These are phyloP conservation scores for Didymodactylos carnosus DNA, from an alignment of 2,888 invertebrate species.

Conservation along the genomic window DNA sequence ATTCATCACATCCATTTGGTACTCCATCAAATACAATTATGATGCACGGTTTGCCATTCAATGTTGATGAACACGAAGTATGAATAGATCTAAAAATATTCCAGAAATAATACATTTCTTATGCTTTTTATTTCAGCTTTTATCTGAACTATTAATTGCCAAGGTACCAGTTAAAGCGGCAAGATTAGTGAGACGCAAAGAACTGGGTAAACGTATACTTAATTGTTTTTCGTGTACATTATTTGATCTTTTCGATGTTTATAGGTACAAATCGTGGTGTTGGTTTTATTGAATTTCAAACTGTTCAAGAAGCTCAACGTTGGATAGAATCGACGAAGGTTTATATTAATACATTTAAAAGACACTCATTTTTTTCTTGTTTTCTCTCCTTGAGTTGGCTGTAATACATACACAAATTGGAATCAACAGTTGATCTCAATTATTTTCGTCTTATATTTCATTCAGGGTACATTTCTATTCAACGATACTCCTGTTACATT, in stretches of 20 bases:
- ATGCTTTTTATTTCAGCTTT: constrained; percentile 41
- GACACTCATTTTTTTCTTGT: no score
- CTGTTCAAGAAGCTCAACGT: constrained; percentile 61
- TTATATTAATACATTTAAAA: no score
- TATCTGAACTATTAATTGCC: constrained; percentile 52
- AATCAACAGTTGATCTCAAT: no score
- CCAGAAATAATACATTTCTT: not conserved
- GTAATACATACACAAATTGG: no score
- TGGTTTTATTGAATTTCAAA: constrained; percentile 80
- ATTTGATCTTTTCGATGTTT: constrained; percentile 14
- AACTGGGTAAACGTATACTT: constrained; percentile 48
- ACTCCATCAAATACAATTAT: not conserved
- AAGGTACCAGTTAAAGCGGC: constrained; percentile 58
- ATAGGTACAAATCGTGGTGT: constrained; percentile 66
- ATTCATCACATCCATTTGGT: not conserved
- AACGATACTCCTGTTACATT: constrained; percentile 10
- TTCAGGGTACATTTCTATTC: constrained; percentile 25
- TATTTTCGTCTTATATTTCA: constrained; percentile 38
- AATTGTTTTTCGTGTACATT: not conserved
- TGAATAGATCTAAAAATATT: not conserved
- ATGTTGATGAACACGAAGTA: not conserved
- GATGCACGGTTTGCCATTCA: not conserved
- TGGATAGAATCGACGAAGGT: constrained; percentile 83
- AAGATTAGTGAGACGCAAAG: constrained; percentile 58
- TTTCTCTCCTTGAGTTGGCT: no score